A percentile compares a stretch with the other conserved stretches of the same genome.
phyloP scores from a whole-genome alignment of 2,113 vertebrate genomes.

The Strigops habroptila region DNA sequence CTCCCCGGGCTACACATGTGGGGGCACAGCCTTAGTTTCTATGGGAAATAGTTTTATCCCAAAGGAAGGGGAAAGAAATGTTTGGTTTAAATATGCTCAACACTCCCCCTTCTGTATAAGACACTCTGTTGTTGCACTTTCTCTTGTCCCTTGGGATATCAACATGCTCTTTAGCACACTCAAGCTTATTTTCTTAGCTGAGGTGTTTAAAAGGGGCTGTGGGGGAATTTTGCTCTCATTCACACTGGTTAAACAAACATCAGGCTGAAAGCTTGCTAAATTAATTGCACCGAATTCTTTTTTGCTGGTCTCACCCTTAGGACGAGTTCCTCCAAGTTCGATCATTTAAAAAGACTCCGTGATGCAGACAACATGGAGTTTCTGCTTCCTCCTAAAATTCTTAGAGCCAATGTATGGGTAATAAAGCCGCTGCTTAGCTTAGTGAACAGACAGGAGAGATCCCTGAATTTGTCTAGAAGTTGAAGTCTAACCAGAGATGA shows the following conservation, averaged over 20 bases:
- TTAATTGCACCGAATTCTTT: neutral
- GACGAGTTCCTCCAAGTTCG: neutral
- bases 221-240: constrained; percentile 6
- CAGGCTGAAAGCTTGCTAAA: constrained; percentile 7
- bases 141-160: constrained; percentile 26
- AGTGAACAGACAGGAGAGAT: neutral
- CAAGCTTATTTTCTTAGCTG: constrained; percentile 34
- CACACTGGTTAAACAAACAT: constrained; percentile 12
- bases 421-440: neutral
- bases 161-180: constrained; percentile 24
- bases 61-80: constrained; percentile 71
- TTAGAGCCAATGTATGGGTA: neutral
- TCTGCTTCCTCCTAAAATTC: neutral
- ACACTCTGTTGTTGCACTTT: constrained; percentile 34
- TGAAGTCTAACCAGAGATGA: neutral
- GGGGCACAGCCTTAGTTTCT: constrained; percentile 71
- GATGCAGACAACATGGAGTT: neutral
- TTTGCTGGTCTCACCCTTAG: neutral
- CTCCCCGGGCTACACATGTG: constrained; percentile 65
- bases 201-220: constrained; percentile 27
- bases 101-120: constrained; percentile 51
- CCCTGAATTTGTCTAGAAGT: neutral
- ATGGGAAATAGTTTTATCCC: constrained; percentile 72
- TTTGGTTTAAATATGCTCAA: constrained; percentile 63
- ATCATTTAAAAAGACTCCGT: neutral